Conservation (phyloP, 2,113 vertebrate species). For the Leucopternis melanops region DNA sequence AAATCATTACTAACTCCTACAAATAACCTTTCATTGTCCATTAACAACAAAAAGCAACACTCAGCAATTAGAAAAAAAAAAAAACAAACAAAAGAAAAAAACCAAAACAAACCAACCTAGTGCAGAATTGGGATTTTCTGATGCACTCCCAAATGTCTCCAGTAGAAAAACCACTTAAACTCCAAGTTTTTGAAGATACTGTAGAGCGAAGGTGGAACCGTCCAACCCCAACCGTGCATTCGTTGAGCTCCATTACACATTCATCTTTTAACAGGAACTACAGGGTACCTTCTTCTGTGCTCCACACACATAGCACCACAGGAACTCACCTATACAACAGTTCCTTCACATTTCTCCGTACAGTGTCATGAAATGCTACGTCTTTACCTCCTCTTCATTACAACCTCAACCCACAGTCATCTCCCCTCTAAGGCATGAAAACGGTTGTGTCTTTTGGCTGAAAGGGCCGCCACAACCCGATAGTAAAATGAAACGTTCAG, state of each 20-base stretch:
- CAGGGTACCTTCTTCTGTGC: not conserved
- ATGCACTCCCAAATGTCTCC: not conserved
- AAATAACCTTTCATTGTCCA: not conserved
- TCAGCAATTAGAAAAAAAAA: not conserved
- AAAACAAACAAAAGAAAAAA: not conserved
- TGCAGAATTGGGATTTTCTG: not conserved
- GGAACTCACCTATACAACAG: not conserved
- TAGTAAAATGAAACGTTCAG: fast-evolving
- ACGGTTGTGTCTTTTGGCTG: not conserved
- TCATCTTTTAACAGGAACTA: not conserved
- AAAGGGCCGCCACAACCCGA: not conserved
- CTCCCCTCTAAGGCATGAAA: not conserved
- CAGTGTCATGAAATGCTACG: fast-evolving
- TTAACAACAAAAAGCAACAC: not conserved
- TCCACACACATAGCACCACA: not conserved
- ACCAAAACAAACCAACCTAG: not conserved
- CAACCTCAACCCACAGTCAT: not conserved
- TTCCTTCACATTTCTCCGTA: not conserved
- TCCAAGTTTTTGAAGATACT: not conserved
- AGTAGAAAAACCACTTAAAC: not conserved
- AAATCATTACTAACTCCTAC: not conserved
- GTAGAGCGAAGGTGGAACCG: not conserved
- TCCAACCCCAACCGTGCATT: not conserved
- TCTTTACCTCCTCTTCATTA: not conserved
- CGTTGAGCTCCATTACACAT: fast-evolving